Evolutionary conservation across 2,113 vertebrate genomes (phyloP).

Genomic region (Theristicus caerulescens): DNA sequence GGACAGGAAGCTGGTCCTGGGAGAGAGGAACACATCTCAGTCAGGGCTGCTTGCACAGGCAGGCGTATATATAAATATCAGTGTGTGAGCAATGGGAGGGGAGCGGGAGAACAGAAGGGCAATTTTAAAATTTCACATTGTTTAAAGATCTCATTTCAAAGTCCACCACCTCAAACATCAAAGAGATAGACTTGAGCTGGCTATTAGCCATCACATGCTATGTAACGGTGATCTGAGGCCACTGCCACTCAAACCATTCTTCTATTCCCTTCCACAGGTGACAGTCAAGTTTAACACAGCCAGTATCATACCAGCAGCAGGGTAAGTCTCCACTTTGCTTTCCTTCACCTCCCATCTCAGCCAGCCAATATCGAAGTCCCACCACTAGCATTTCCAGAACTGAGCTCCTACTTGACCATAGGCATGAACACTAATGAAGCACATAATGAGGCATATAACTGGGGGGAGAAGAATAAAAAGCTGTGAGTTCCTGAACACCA

Average conservation of each 20-base stretch:
- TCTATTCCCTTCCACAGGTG: not conserved
- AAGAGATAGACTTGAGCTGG: not conserved
- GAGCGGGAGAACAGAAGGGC: not conserved
- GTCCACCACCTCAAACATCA: not conserved
- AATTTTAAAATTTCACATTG: not conserved
- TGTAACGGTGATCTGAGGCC: not conserved
- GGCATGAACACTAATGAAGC: not conserved
- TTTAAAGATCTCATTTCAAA: not conserved
- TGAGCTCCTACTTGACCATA: not conserved
- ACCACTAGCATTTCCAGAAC: not conserved
- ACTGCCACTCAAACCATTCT: not conserved
- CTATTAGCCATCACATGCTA: not conserved
- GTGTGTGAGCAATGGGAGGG: not conserved
- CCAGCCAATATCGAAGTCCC: not conserved
- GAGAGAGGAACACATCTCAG: not conserved
- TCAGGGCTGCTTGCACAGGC: not conserved
- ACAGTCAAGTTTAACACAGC: not conserved
- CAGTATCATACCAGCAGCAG: not conserved
- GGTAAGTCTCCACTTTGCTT: not conserved
- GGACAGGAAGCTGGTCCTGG: conserved; percentile 55
- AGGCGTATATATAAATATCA: rapidly evolving
- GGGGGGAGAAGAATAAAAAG: not conserved
- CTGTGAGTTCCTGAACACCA: not conserved
- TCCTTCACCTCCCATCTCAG: not conserved
- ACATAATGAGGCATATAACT: not conserved